These are phyloP conservation scores for Chesias legatella DNA, from an alignment of 2,888 invertebrate genomes.

Conservation along the genomic window DNA sequence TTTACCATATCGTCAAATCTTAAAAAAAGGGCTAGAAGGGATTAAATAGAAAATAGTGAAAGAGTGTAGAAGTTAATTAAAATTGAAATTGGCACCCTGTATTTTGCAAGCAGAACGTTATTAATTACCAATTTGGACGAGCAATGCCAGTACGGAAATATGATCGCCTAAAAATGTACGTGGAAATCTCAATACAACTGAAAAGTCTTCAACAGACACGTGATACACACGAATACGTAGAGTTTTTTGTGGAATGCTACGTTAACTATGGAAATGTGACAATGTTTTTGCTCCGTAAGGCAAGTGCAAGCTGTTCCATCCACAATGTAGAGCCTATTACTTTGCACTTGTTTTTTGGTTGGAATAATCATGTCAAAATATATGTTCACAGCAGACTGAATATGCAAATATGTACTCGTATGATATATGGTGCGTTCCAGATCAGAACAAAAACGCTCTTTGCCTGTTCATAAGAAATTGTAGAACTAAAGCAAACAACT, in stretches of 20 bases:
- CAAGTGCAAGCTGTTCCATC: slow-evolving; percentile 2
- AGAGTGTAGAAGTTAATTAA: no score
- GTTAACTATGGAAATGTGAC: slow-evolving; percentile 10
- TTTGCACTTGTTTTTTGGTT: slow-evolving; percentile 9
- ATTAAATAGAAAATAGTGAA: no score
- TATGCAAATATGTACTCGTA: slow-evolving; percentile 18
- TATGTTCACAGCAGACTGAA: slow-evolving; percentile 4
- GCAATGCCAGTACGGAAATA: no score
- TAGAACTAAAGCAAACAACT: no score
- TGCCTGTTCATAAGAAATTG: no score
- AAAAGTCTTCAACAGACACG: slow-evolving; percentile 1
- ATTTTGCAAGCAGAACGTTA: no score
- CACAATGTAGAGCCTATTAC: not conserved
- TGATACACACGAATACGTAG: not conserved
- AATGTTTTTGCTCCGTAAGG: slow-evolving; percentile 10
- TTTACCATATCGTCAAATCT: no score
- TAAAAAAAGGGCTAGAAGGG: no score
- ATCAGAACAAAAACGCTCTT: slow-evolving; percentile 14
- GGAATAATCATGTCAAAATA: slow-evolving; percentile 5
- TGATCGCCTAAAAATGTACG: no score
- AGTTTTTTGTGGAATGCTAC: slow-evolving; percentile 8
- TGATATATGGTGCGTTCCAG: slow-evolving; percentile 18
- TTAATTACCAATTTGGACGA: no score
- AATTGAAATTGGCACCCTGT: no score
- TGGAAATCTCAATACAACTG: not conserved